Base-by-base conservation (phyloP, 2,113 vertebrate genomes). In the Piaya cayana region DNA sequence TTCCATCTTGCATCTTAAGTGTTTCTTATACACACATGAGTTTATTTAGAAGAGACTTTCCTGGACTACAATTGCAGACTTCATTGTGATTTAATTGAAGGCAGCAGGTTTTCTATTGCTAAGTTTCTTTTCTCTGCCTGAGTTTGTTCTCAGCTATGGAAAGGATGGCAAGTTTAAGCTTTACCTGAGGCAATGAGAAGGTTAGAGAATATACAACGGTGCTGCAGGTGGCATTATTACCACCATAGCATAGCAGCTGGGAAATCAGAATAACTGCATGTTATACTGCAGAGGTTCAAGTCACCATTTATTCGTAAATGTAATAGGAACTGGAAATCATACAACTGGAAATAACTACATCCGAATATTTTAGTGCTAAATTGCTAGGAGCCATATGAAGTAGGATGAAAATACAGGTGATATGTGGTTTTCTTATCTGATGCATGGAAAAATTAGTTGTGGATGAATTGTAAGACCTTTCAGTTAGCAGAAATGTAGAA, bases 1-100 rank as follows among this genome's bases (percentile, higher is more conserved):
- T 80, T 86, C 13, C 15, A 39, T 55, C 65, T 82, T 67, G 42
- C 63, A 49, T 77, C 42, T 88, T 12, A 43, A 72, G 22, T 42
- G 36, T 64, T 90, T 62, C 12, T 37, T 91, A 1, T n/a, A 82
- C 15, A 82, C 17, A 8, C 68, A 26, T 5, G 3, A 83, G 16
- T 81, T 94, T 71, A 60, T 70, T 95, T 74, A 80, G 77, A 93
- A 91, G 20, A 42, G 8, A 86, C 47, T 62, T 95, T 77, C 25
- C 20, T 92, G 32, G 63, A 75, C 62, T 87, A 76, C 87, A 82
- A 27, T 90, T 87, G 82, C 53, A 76, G 22, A 43, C 26, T 82
- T 89, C 36, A 32, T 19, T 87, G 53, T 82, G 70, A 80, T 55
- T 82, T 87, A 89, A 92, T 89, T 91, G 76, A 87, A 87, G 47